Base-by-base conservation (phyloP, 2,888 invertebrate genomes). In the Lordiphosa andalusiaca region DNA sequence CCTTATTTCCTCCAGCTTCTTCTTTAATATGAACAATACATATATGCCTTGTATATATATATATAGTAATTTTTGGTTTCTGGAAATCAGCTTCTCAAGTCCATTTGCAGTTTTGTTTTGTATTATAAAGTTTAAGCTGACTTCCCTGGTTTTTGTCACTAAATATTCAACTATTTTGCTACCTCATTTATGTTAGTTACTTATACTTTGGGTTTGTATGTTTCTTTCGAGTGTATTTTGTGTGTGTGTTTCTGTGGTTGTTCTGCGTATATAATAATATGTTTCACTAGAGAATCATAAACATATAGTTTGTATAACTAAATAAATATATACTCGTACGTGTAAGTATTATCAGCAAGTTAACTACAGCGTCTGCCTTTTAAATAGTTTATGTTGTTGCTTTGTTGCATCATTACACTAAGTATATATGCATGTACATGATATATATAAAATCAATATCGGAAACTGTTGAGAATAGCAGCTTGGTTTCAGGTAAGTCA, bases 221-320 rank as follows among this genome's bases (percentile, higher is more conserved):
- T 16, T 49, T 47, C 30, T 46, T 36, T 40, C 9, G 50, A 16
- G 1, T 42, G 21, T 47, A 37, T 50, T 55, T 61, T 59, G 67
- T 72, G 55, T 63, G 56, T 67, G 47, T 65, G 39, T 64, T 41
- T 25, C 48, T 68, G 65, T 69, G 58, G 65, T 47, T 68, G 42
- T 44, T 73, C 54, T 81, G 77, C 77, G 81, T 83, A 77, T 80
- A 83, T 83, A 81, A 73, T 75, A 77, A 75, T 77, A 66, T 25
- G 5, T 44, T 44, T 65, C 52, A 70, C 69, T 74, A 76, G 65
- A 50, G 74, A 69, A 80, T 71, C 52, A 55, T 77, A 66, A 76
- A 70, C 75, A 75, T 77, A 84, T 66, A 1, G 30, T 51, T 37
- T 68, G 71, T 62, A 59, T 33, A 77, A 81, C 82, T 77, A 68